These are phyloP conservation scores for Euglossa dilemma DNA, from an alignment of 1,140 invertebrate species.

Conservation along the genomic window DNA sequence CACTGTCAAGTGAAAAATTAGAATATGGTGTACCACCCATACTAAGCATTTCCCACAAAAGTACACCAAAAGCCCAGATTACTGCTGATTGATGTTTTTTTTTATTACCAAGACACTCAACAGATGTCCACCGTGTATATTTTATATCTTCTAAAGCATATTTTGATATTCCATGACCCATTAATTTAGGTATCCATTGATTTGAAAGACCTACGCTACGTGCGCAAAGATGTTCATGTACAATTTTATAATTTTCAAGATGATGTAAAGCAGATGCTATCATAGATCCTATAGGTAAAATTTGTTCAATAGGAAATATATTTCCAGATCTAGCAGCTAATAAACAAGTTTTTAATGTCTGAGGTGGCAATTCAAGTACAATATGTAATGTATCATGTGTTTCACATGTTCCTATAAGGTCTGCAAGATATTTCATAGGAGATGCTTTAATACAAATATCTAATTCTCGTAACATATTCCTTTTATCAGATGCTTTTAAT, in stretches of 20 bases:
- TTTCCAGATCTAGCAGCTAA: slow-evolving; percentile 85
- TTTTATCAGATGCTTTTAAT: slow-evolving; percentile 85
- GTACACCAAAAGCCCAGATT: slow-evolving; percentile 91
- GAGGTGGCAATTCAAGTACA: slow-evolving; percentile 86
- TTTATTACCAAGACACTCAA: slow-evolving; percentile 88
- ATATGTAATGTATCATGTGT: slow-evolving; percentile 88
- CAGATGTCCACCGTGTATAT: slow-evolving; percentile 89
- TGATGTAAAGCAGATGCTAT: slow-evolving; percentile 82
- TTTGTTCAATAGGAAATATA: slow-evolving; percentile 84
- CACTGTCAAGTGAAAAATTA: slow-evolving; percentile 85
- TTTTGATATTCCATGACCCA: slow-evolving; percentile 87
- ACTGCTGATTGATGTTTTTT: slow-evolving; percentile 88
- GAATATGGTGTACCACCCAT: slow-evolving; percentile 92
- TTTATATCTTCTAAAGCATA: slow-evolving; percentile 82
- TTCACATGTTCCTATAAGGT: slow-evolving; percentile 91
- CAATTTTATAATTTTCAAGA: slow-evolving; percentile 83
- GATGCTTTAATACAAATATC: slow-evolving; percentile 87
- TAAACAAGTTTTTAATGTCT: slow-evolving; percentile 87
- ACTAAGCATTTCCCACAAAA: slow-evolving; percentile 93
- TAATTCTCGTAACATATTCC: slow-evolving; percentile 88
- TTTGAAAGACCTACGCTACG: slow-evolving; percentile 87
- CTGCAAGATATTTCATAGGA: slow-evolving; percentile 87
- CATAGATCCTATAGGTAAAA: slow-evolving; percentile 85
- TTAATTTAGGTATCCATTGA: slow-evolving; percentile 86
- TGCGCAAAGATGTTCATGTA: slow-evolving; percentile 88